These are phyloP conservation scores for Rhipidura dahli DNA, from an alignment of 2,113 vertebrate genomes.

Conservation along the genomic window DNA sequence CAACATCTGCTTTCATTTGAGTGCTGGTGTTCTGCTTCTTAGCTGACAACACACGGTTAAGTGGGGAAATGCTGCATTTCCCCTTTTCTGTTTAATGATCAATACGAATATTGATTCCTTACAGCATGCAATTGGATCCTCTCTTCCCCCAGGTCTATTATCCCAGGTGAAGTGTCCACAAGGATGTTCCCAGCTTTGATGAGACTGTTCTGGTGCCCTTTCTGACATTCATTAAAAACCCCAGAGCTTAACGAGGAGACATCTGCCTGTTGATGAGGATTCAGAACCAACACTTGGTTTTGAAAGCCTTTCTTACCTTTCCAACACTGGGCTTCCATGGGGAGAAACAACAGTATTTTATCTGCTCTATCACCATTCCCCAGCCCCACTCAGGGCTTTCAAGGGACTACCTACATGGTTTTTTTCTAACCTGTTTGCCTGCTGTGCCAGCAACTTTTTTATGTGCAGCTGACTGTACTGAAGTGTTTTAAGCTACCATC, in stretches of 20 bases:
- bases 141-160: not conserved
- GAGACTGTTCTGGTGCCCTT: not conserved
- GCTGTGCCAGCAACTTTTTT: not conserved
- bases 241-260: not conserved
- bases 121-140: not conserved
- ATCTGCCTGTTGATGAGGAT: not conserved
- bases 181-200: not conserved
- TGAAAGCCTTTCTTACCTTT: not conserved
- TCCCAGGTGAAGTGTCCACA: not conserved
- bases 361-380: not conserved
- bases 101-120: not conserved
- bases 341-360: not conserved
- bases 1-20: not conserved
- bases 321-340: not conserved
- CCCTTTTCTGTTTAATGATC: not conserved
- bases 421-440: not conserved
- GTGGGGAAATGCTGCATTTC: not conserved
- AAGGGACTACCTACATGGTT: not conserved
- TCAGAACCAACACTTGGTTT: not conserved
- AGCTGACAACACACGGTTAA: not conserved
- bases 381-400: not conserved
- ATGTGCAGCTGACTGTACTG: not conserved
- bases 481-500: not conserved
- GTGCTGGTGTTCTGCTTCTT: not conserved
- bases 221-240: not conserved